These are phyloP conservation scores for Ochropleura leucogaster DNA, from an alignment of 2,888 invertebrate species.

Conservation along the genomic window DNA sequence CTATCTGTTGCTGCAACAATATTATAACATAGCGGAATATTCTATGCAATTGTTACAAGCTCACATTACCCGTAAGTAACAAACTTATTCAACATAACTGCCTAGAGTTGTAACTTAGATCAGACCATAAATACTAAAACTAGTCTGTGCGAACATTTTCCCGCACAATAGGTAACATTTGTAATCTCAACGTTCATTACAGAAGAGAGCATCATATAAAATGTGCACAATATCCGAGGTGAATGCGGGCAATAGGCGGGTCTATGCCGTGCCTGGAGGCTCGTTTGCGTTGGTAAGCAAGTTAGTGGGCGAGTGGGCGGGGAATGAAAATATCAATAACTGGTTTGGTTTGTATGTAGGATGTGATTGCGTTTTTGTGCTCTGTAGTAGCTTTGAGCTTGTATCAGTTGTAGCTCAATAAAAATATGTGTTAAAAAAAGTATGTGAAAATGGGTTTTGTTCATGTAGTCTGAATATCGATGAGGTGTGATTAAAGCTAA, in stretches of 20 bases:
- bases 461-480: too few relatives aligned
- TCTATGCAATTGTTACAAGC: constrained; percentile 44
- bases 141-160: constrained; percentile 43
- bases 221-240: constrained; percentile 51
- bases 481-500: too few relatives aligned
- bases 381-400: background rate
- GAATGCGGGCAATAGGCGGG: constrained; percentile 53
- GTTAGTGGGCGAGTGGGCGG: background rate
- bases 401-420: background rate
- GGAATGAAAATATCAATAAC: background rate
- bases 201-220: constrained; percentile 51
- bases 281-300: constrained; percentile 24
- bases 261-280: constrained; percentile 7
- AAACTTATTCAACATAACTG: constrained; percentile 42
- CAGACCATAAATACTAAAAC: constrained; percentile 32
- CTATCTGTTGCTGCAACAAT: constrained; percentile 40
- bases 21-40: constrained; percentile 29
- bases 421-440: background rate
- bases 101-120: constrained; percentile 25
- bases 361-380: background rate
- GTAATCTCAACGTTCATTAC: constrained; percentile 52
- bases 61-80: constrained; percentile 20
- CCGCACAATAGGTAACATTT: constrained; percentile 38
- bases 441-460: too few relatives aligned
- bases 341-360: background rate